phyloP scores from a whole-genome alignment of 1,140 invertebrate species.

The Mamestra configurata region DNA sequence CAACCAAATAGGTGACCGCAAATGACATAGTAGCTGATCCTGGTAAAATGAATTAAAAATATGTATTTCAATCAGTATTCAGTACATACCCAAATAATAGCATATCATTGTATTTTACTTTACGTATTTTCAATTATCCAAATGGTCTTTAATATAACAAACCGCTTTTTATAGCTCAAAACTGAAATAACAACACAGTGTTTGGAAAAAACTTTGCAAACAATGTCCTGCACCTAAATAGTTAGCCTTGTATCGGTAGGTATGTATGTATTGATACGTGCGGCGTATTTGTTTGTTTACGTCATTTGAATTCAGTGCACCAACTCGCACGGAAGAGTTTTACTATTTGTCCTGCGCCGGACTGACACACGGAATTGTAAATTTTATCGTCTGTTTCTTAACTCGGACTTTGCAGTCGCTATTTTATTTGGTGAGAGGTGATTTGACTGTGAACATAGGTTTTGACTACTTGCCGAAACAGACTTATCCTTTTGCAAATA shows the following conservation, averaged over 20 bases:
- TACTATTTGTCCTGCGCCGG: conserved; percentile 82
- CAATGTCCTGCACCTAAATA: conserved; percentile 59
- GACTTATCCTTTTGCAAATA: background rate
- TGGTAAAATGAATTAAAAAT: too few relatives aligned
- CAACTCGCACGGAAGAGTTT: conserved; percentile 80
- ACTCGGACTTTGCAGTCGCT: conserved; percentile 23
- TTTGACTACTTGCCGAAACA: background rate
- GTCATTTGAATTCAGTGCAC: conserved; percentile 83
- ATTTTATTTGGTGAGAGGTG: conserved; percentile 11
- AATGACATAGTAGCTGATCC: too few relatives aligned
- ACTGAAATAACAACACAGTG: background rate
- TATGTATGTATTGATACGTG: conserved; percentile 63
- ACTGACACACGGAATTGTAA: conserved; percentile 85
- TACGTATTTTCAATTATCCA: too few relatives aligned
- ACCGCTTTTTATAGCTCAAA: background rate
- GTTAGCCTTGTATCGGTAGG: conserved; percentile 56
- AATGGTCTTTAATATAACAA: too few relatives aligned
- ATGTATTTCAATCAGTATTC: too few relatives aligned
- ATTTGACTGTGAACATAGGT: background rate
- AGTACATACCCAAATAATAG: too few relatives aligned
- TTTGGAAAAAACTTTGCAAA: conserved; percentile 1
- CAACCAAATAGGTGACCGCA: too few relatives aligned
- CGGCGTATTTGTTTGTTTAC: conserved; percentile 72
- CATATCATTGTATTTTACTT: too few relatives aligned
- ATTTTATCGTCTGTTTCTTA: conserved; percentile 62